Evolutionary conservation across 2,797 vertebrate genomes (phyloP).

Genomic region (Pangasius sanitwongsei): DNA sequence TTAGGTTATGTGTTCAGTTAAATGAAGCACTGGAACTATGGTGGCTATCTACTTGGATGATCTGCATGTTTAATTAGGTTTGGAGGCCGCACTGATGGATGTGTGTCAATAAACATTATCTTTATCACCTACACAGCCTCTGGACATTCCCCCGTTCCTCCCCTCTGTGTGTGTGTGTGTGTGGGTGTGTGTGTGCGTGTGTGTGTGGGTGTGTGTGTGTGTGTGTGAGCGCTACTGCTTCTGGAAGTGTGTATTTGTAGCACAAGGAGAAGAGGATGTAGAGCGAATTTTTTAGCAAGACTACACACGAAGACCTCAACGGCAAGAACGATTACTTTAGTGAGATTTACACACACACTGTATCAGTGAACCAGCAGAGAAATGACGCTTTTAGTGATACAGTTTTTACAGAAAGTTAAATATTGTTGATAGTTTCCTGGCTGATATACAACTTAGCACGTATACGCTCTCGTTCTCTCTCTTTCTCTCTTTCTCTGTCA

Average conservation of each 20-base stretch:
- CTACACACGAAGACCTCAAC: not conserved
- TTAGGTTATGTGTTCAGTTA: conserved; percentile 88
- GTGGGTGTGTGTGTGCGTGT: not conserved
- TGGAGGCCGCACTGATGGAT: conserved; percentile 98
- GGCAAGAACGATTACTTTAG: not conserved
- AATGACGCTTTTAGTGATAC: not conserved
- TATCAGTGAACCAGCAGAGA: not conserved
- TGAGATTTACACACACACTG: no score
- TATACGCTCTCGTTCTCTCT: no score
- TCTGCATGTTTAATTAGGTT: conserved; percentile 95
- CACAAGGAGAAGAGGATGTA: not conserved
- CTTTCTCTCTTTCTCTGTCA: not conserved
- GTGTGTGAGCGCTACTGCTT: not conserved
- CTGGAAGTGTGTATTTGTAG: not conserved
- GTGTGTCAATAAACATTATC: conserved; percentile 99
- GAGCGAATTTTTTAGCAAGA: not conserved
- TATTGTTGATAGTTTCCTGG: not conserved
- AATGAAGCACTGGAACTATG: conserved; percentile 98
- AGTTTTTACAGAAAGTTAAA: not conserved
- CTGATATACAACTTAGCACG: no score
- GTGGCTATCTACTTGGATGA: conserved; percentile 83
- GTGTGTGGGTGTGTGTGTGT: not conserved
- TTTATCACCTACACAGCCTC: conserved; percentile 72
- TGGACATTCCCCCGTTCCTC: no score
- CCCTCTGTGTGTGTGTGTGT: not conserved